Evolutionary conservation across 2,113 vertebrate genomes (phyloP), one percentile per base, ranked within the genome.

Genomic region (Pelmatolapia mariae): DNA sequence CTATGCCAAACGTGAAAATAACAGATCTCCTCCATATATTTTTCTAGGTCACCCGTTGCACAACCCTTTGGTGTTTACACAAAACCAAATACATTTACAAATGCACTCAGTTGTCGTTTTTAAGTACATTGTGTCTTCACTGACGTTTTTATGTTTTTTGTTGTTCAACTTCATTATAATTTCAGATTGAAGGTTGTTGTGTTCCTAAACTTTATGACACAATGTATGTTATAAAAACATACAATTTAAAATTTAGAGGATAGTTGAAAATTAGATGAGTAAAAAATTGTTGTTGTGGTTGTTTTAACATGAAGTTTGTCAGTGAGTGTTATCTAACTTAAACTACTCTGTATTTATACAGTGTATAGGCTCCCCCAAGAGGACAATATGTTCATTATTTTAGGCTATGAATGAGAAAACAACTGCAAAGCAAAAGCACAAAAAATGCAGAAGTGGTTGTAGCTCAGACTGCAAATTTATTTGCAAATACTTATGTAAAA

Each of bases 361-460:
- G 78, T 18, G 36, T 73, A 4, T 15, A 85, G 63, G 86, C 86
- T 85, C 91, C 82, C 87, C 84, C 73, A 78, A 85, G 61, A 83
- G 80, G 82, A 59, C 1, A 57, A 18, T n/a, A 8, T 50, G 13
- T n/a, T 76, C 7, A 45, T 78, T 53, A 8, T 10, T 59, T 6
- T 40, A 19, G 19, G 68, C 19, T 56, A 3, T 29, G 16, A 66
- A 59, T n/a, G 0, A 81, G 45, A 56, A 19, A 24, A 76, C 15
- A 29, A 29, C 22, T 76, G 24, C 68, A 76, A 76, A 11, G 15
- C 15, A 47, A 36, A 68, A 47, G 26, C 15, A 29, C 13, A 47
- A 5, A 22, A 71, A 52, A 53, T 66, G 5, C n/a, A n/a, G n/a
- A n/a, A n/a, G n/a, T 82, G 3, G 15, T 43, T 57, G 78, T 43